Evolutionary conservation across 2,113 vertebrate species (phyloP), one percentile per base, ranked within the genome.

Genomic region (Illadopsis cleaveri): DNA sequence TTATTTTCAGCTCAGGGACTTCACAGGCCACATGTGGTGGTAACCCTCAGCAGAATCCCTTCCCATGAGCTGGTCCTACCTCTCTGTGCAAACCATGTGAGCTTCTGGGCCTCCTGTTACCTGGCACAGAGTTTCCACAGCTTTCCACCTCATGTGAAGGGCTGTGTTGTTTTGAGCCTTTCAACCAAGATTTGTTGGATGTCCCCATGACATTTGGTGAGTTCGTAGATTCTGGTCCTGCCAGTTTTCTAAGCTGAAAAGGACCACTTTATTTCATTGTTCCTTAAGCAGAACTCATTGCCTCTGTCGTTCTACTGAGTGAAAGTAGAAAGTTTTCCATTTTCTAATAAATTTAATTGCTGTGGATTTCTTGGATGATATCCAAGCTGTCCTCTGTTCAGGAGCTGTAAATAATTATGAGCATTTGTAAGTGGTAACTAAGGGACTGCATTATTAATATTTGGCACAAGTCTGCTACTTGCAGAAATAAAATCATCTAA

Each of bases 401-500:
- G 86, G 65, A 94, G 65, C 91, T 93, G 93, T 92, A 95, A 95
- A 92, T 89, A 95, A 94, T 95, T 79, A 45, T 11, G 44, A 94
- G 73, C 65, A 33, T 83, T 94, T 82, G 23, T 87, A 64, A 95
- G 77, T 91, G 89, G 89, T 95, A 95, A 95, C 94, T 71, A 86
- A 87, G 94, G 91, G 81, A 83, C 56, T 68, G 45, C 19, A 33
- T 85, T 91, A 84, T 95, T 95, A 89, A 61, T 83, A 54, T 62
- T 94, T 94, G 70, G 82, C 50, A 85, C 23, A 75, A 76, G 61
- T 25, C 35, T 40, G 35, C 57, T 71, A 61, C 84, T 96, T 94
- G 78, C 10, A 35, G 94, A 96, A 96, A 82, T 91, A 90, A 89
- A 72, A 87, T 95, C 30, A 87, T 95, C 42, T 85, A 72, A 95